Evolutionary conservation across 2,888 invertebrate species (phyloP).

Genomic region (Lepeophtheirus nordmannii): DNA sequence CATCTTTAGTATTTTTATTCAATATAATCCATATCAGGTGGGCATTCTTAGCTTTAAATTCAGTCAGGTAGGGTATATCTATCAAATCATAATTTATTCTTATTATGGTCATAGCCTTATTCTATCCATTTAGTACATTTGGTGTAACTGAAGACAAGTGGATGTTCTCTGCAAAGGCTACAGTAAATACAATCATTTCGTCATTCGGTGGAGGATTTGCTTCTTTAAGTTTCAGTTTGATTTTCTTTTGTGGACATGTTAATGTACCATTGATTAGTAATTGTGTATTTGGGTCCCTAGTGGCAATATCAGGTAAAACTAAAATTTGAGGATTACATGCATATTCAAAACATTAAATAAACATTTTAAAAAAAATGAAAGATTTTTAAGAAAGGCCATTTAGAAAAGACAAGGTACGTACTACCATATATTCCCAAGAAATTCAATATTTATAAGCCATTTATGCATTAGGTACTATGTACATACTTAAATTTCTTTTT

Average conservation of each 20-base stretch:
- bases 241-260: conserved; percentile 15
- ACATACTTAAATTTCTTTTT: neutral
- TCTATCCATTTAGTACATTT: conserved; percentile 6
- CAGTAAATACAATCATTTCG: conserved; percentile 13
- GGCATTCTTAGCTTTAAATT: conserved; percentile 20
- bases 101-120: too few species aligned
- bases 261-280: neutral
- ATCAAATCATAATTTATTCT: too few species aligned
- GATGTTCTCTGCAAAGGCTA: conserved; percentile 14
- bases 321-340: too few species aligned
- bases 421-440: too few species aligned
- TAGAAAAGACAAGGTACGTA: too few species aligned
- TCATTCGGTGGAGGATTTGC: conserved; percentile 20
- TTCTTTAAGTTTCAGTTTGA: conserved; percentile 1
- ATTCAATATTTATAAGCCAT: too few species aligned
- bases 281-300: conserved; percentile 14
- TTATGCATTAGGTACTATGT: too few species aligned
- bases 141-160: conserved; percentile 13
- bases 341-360: too few species aligned
- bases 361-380: too few species aligned
- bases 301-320: conserved; percentile 7
- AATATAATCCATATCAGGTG: neutral
- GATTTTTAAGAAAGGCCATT: too few species aligned
- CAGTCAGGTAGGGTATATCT: neutral
- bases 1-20: too few species aligned